Conservation (phyloP, 2,797 vertebrate species). For the Hippoglossus hippoglossus region DNA sequence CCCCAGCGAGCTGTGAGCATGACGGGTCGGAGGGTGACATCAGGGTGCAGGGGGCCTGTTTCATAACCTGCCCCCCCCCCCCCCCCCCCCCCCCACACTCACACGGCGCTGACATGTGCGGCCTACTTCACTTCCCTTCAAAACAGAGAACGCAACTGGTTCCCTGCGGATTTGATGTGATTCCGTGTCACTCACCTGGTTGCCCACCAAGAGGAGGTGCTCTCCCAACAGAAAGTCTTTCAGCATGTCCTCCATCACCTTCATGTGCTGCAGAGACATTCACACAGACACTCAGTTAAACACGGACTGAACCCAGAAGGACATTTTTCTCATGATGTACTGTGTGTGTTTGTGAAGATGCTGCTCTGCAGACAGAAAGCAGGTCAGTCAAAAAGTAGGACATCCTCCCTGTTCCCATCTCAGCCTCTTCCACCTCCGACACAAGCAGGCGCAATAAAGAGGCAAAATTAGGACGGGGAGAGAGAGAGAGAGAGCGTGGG, state of each 20-base stretch:
- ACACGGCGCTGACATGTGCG: too few relatives aligned
- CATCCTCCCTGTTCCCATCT: constrained; percentile 65
- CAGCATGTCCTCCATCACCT: constrained; percentile 98
- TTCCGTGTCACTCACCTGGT: constrained; percentile 89
- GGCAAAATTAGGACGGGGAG: constrained; percentile 28
- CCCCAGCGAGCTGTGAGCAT: too few relatives aligned
- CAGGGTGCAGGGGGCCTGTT: too few relatives aligned
- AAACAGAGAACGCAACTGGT: too few relatives aligned
- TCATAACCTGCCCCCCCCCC: too few relatives aligned
- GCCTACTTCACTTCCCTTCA: too few relatives aligned
- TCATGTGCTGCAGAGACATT: constrained; percentile 87
- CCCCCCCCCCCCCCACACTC: too few relatives aligned
- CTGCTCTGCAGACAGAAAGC: constrained; percentile 75
- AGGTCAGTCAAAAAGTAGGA: constrained; percentile 86
- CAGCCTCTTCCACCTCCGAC: constrained; percentile 32
- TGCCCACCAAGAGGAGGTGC: constrained; percentile 95
- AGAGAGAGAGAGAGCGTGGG: constrained; percentile 17
- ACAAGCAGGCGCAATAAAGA: constrained; percentile 37
- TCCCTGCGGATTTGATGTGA: too few relatives aligned
- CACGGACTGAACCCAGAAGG: not conserved
- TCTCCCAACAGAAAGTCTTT: constrained; percentile 97
- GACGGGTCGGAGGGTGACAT: too few relatives aligned
- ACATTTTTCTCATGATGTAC: not conserved
- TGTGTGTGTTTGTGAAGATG: not conserved
- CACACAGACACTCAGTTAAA: constrained; percentile 8